phyloP scores from a whole-genome alignment of 2,797 vertebrate species.

The Lemur catta region DNA sequence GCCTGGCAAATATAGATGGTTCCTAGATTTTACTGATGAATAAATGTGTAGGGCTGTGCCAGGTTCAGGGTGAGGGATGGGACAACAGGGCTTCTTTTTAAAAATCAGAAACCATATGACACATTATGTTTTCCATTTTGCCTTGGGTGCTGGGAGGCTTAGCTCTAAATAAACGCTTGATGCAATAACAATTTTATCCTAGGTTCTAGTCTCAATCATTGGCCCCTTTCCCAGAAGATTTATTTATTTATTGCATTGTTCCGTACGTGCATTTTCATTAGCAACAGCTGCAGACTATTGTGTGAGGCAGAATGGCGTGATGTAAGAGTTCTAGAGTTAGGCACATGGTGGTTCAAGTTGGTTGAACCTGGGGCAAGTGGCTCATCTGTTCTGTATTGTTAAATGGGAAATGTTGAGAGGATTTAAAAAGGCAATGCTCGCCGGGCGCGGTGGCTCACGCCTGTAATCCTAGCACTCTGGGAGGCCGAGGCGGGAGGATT shows the following conservation, averaged over 20 bases:
- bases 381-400: background rate
- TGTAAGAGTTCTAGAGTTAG: background rate
- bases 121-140: background rate
- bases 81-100: background rate
- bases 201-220: background rate
- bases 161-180: conserved; percentile 21
- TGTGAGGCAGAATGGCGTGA: background rate
- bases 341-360: background rate
- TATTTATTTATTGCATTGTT: background rate
- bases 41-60: background rate
- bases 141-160: background rate
- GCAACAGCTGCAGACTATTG: background rate
- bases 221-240: background rate
- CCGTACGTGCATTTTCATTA: background rate
- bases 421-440: background rate
- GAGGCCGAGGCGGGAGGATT: too few species aligned
- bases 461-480: too few species aligned
- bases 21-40: background rate
- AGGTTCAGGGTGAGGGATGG: background rate
- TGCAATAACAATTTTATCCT: background rate
- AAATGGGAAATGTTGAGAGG: background rate
- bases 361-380: background rate
- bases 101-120: background rate
- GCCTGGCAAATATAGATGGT: background rate
- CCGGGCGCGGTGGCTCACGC: fast-evolving